Evolutionary conservation across 2,113 vertebrate species (phyloP).

Genomic region (Datnioides undecimradiatus): DNA sequence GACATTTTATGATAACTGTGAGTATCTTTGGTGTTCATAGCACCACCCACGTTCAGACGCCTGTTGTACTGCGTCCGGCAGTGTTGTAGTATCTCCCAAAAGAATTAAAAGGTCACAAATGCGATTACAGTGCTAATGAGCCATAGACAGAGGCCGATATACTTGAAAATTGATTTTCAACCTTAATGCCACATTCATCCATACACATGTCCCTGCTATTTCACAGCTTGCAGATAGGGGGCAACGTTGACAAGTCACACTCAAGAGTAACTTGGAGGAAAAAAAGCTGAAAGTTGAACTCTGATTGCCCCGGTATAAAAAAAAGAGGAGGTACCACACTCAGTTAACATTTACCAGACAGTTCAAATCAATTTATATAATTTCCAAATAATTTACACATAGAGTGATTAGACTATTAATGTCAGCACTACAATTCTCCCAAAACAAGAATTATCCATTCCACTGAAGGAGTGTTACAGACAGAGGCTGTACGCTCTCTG

Average conservation of each 20-base stretch:
- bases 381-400: conserved; percentile 25
- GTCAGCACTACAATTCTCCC: background rate
- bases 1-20: background rate
- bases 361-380: background rate
- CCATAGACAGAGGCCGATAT: conserved; percentile 14
- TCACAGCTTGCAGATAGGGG: conserved; percentile 15
- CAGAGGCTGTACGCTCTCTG: conserved; percentile 21
- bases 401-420: conserved; percentile 14
- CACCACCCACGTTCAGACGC: background rate
- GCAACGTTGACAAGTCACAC: conserved; percentile 14
- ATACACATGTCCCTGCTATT: background rate
- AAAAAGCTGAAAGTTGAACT: background rate
- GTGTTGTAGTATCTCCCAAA: background rate
- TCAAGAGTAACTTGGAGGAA: background rate
- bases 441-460: conserved; percentile 27
- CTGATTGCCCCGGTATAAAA: background rate
- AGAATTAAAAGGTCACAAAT: conserved; percentile 49
- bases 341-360: background rate
- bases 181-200: conserved; percentile 13
- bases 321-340: background rate
- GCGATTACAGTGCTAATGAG: conserved; percentile 44
- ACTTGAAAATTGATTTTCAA: conserved; percentile 43
- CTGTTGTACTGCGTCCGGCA: background rate
- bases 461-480: conserved; percentile 29
- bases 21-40: background rate